phyloP scores from a whole-genome alignment of 2,797 vertebrate species.

The Pampus argenteus region DNA sequence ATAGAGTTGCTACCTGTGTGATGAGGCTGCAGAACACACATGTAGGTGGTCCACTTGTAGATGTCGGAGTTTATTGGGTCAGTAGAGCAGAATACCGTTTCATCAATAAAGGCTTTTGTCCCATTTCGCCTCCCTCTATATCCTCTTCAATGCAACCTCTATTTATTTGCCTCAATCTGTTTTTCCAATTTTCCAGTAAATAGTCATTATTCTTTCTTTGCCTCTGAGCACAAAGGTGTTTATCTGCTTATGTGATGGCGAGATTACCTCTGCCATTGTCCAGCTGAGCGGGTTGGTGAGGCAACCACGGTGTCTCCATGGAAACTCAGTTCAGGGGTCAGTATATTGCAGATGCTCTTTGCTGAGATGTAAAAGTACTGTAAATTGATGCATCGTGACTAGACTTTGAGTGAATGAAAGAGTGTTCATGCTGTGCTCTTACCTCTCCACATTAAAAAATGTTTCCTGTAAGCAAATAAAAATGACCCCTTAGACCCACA shows the following conservation, averaged over 20 bases:
- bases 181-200: slow-evolving; percentile 54
- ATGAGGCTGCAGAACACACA: slow-evolving; percentile 10
- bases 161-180: slow-evolving; percentile 51
- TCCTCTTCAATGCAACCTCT: slow-evolving; percentile 39
- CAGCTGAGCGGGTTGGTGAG: slow-evolving; percentile 40
- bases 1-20: slow-evolving; percentile 1
- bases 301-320: slow-evolving; percentile 63
- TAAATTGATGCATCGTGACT: slow-evolving; percentile 48
- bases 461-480: slow-evolving; percentile 3
- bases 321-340: slow-evolving; percentile 73
- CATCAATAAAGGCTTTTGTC: slow-evolving; percentile 38
- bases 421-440: slow-evolving; percentile 26
- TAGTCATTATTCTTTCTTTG: slow-evolving; percentile 53
- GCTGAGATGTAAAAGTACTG: slow-evolving; percentile 53
- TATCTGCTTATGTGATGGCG: slow-evolving; percentile 54
- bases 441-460: slow-evolving; percentile 33
- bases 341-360: slow-evolving; percentile 53
- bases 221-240: slow-evolving; percentile 67
- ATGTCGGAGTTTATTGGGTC: slow-evolving; percentile 61
- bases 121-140: slow-evolving; percentile 27
- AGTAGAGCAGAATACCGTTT: slow-evolving; percentile 53
- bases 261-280: slow-evolving; percentile 71
- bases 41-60: slow-evolving; percentile 15
- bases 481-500: not conserved
- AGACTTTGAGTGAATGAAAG: slow-evolving; percentile 44